A percentile compares a stretch with the other conserved stretches of the same genome.
Conservation (phyloP, 2,113 vertebrate species). For the Entelurus aequoreus region DNA sequence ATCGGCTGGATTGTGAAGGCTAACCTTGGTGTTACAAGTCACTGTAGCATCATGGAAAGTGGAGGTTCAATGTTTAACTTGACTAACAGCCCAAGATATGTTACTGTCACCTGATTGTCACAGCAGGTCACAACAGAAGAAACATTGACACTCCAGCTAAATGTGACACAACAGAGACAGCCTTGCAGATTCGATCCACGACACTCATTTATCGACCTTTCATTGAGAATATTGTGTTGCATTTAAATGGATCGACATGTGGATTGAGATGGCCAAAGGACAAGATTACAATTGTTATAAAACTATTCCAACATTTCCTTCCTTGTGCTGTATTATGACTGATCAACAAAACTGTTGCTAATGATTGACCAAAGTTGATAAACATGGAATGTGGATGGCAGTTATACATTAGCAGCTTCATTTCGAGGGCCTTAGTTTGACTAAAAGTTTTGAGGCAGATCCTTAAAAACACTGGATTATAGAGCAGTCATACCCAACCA, state of each 20-base stretch:
- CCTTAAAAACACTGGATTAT: neutral
- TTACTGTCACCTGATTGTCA: constrained; percentile 16
- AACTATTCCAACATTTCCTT: constrained; percentile 19
- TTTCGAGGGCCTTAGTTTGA: neutral
- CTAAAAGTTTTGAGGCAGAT: neutral
- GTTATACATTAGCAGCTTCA: constrained; percentile 43
- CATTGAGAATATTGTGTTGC: neutral
- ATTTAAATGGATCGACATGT: neutral
- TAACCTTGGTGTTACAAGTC: neutral
- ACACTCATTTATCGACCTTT: too few relatives aligned
- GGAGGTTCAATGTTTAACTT: constrained; percentile 14
- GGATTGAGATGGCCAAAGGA: constrained; percentile 12
- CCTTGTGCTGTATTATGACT: constrained; percentile 21
- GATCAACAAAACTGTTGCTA: constrained; percentile 31
- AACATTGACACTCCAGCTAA: constrained; percentile 8
- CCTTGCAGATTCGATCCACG: neutral
- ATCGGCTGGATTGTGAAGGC: neutral
- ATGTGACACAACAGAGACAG: constrained; percentile 1
- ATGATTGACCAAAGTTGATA: constrained; percentile 68
- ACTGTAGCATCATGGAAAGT: constrained; percentile 4
- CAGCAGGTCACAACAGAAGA: constrained; percentile 2
- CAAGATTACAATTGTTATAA: constrained; percentile 27
- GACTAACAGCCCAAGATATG: neutral
- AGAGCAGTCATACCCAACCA: too few relatives aligned
- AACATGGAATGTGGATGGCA: constrained; percentile 41